Evolutionary conservation across 2,113 vertebrate genomes (phyloP).

Genomic region (Lampris megalopsis): DNA sequence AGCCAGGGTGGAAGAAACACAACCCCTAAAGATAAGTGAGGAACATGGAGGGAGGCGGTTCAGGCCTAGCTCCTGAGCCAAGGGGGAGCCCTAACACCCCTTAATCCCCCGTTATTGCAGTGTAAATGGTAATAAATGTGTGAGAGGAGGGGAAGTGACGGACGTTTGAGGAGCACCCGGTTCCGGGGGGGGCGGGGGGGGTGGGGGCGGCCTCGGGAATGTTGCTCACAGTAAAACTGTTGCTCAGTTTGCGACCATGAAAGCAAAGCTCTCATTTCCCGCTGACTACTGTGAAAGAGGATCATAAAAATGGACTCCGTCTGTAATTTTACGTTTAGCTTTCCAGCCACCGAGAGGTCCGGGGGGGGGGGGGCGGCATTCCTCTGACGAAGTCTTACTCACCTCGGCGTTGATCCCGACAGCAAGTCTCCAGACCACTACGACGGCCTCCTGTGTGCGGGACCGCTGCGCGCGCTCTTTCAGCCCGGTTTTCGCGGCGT

Average conservation of each 20-base stretch:
- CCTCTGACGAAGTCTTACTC: constrained; percentile 18
- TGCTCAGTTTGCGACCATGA: constrained; percentile 58
- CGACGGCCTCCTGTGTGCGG: too few species aligned
- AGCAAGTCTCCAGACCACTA: not conserved
- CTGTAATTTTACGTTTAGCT: constrained; percentile 73
- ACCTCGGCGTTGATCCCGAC: not conserved
- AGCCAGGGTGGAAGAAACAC: not conserved
- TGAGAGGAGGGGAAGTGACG: constrained; percentile 30
- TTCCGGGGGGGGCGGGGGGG: not conserved
- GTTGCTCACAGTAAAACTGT: constrained; percentile 66
- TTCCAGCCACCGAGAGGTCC: constrained; percentile 65
- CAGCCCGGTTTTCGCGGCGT: too few species aligned
- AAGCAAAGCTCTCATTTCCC: constrained; percentile 73
- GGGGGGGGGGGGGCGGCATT: constrained; percentile 34
- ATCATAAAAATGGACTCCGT: constrained; percentile 80
- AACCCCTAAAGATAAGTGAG: constrained; percentile 5
- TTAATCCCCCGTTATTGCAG: constrained; percentile 25
- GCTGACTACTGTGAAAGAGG: constrained; percentile 79
- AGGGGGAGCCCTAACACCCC: constrained; percentile 9
- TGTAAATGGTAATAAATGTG: constrained; percentile 48
- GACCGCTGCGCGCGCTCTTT: too few species aligned
- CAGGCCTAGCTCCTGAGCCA: not conserved
- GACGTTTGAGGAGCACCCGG: constrained; percentile 29
- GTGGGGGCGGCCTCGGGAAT: constrained; percentile 31
- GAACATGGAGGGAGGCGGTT: constrained; percentile 14